Evolutionary conservation across 2,888 invertebrate genomes (phyloP).

Genomic region (Cabera pusaria): DNA sequence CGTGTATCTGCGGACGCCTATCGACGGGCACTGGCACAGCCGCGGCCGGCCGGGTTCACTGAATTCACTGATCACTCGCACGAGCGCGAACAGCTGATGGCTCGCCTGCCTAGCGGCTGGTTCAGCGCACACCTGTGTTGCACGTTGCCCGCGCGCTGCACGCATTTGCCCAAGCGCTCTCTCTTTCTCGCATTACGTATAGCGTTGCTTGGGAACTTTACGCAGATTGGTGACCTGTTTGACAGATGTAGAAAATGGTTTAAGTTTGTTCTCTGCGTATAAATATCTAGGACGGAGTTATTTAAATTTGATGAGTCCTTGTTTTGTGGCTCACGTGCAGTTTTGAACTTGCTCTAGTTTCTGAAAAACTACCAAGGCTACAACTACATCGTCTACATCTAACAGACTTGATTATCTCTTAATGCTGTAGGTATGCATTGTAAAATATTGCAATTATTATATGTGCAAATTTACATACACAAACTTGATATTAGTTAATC

Average conservation of each 20-base stretch:
- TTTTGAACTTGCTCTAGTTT: too few relatives aligned
- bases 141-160: slow-evolving; percentile 12
- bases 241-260: not conserved
- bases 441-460: too few relatives aligned
- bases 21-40: slow-evolving; percentile 67
- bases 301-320: too few relatives aligned
- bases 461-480: too few relatives aligned
- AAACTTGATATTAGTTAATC: too few relatives aligned
- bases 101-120: slow-evolving; percentile 62
- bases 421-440: too few relatives aligned
- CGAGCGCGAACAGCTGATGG: slow-evolving; percentile 72
- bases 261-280: too few relatives aligned
- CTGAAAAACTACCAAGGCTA: too few relatives aligned
- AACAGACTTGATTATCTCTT: too few relatives aligned
- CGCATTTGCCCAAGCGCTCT: slow-evolving; percentile 51
- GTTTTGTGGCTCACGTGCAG: too few relatives aligned
- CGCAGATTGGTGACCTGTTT: not conserved
- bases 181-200: slow-evolving; percentile 63
- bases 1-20: slow-evolving; percentile 66
- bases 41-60: slow-evolving; percentile 36
- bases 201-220: slow-evolving; percentile 20
- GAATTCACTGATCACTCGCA: slow-evolving; percentile 40
- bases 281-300: too few relatives aligned
- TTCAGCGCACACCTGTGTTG: slow-evolving; percentile 66
- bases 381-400: too few relatives aligned